A percentile compares a stretch with the other conserved stretches of the same genome.
These are phyloP conservation scores for Melolontha melolontha DNA, from an alignment of 2,888 invertebrate genomes.

Conservation along the genomic window DNA sequence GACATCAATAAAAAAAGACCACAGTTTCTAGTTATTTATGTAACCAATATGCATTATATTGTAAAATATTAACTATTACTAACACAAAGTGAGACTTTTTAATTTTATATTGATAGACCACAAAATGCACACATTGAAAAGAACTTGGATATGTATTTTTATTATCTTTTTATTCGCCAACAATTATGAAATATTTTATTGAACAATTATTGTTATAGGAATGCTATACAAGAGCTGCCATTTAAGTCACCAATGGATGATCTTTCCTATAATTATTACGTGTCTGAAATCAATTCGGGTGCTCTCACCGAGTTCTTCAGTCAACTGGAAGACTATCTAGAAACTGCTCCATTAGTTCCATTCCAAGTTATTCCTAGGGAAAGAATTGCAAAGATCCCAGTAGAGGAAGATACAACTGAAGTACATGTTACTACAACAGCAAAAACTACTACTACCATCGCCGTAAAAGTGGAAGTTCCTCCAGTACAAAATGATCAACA, in stretches of 20 bases:
- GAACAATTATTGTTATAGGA: constrained; percentile 45
- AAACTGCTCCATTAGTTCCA: constrained; percentile 62
- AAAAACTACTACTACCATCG: constrained; percentile 41
- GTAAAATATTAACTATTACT: no score
- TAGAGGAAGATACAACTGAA: not conserved
- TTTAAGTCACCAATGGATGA: constrained; percentile 66
- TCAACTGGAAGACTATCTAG: constrained; percentile 69
- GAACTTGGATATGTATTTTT: no score
- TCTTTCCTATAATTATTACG: constrained; percentile 67
- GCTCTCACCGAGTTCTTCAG: constrained; percentile 70
- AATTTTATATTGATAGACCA: no score
- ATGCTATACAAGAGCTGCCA: constrained; percentile 62
- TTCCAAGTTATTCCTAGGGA: constrained; percentile 12
- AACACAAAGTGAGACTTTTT: no score
- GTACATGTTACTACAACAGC: constrained; percentile 41
- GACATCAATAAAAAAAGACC: no score
- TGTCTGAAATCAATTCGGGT: constrained; percentile 67
- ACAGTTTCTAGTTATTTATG: no score
- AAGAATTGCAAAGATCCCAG: constrained; percentile 5
- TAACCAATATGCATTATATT: no score
- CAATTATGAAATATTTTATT: no score
- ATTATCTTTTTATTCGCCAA: no score
- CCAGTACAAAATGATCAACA: constrained; percentile 33
- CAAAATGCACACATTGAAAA: no score
- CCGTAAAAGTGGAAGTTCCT: constrained; percentile 21